Evolutionary conservation across 2,113 vertebrate genomes (phyloP).

Genomic region (Turdus rufiventris): DNA sequence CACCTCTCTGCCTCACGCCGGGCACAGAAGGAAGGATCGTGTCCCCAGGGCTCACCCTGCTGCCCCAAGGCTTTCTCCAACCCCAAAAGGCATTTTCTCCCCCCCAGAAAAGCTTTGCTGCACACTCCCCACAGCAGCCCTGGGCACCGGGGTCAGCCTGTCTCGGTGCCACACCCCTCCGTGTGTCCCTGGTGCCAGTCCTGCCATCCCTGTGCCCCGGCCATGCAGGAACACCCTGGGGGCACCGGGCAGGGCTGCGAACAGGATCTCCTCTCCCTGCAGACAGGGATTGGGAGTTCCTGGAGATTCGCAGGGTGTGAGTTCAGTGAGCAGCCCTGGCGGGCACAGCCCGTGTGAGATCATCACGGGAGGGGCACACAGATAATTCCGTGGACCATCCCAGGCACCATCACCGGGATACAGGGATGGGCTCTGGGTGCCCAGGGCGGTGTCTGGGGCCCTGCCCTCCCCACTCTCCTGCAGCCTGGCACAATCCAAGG

Average conservation of each 20-base stretch:
- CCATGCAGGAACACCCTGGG: background rate
- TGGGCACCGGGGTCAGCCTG: background rate
- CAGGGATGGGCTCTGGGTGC: background rate
- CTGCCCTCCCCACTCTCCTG: background rate
- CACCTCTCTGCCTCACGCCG: fast-evolving
- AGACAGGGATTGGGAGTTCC: background rate
- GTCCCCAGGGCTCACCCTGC: background rate
- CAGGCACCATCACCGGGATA: fast-evolving
- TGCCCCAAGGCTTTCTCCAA: background rate
- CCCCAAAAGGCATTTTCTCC: background rate
- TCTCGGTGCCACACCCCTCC: fast-evolving
- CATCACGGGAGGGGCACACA: background rate
- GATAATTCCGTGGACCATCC: fast-evolving
- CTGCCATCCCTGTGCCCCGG: background rate
- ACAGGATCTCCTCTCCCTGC: background rate
- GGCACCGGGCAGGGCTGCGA: background rate
- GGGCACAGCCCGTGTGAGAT: background rate
- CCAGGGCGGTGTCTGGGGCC: background rate
- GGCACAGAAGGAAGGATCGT: background rate
- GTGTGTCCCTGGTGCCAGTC: fast-evolving
- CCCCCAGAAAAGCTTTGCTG: background rate
- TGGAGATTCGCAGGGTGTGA: fast-evolving
- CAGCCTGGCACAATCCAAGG: background rate
- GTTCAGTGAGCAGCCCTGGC: background rate
- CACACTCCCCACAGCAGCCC: no score